These are phyloP conservation scores for Anomalospiza imberbis DNA, from an alignment of 2,797 vertebrate species.

Conservation along the genomic window DNA sequence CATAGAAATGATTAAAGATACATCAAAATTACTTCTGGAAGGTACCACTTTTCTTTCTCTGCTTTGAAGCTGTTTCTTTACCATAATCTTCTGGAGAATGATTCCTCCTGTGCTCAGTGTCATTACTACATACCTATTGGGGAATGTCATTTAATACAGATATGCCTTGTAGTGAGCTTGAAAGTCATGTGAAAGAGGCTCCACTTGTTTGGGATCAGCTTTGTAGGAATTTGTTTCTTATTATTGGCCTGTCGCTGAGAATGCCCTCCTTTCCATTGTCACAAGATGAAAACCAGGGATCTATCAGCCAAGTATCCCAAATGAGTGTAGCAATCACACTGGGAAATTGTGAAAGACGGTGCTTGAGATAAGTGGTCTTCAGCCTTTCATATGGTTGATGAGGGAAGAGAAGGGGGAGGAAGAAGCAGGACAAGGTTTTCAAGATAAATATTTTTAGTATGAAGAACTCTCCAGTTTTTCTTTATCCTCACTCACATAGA, in stretches of 20 bases:
- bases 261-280: slow-evolving; percentile 27
- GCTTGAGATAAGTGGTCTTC: slow-evolving; percentile 49
- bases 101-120: slow-evolving; percentile 24
- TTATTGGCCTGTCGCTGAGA: background rate
- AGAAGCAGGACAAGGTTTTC: background rate
- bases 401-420: background rate
- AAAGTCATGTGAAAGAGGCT: slow-evolving; percentile 21
- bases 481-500: background rate
- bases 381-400: slow-evolving; percentile 39
- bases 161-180: slow-evolving; percentile 4
- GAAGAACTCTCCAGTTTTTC: background rate
- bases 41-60: slow-evolving; percentile 13
- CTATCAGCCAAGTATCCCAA: slow-evolving; percentile 48
- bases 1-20: slow-evolving; percentile 58
- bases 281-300: slow-evolving; percentile 47
- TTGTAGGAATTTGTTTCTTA: slow-evolving; percentile 41
- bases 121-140: slow-evolving; percentile 27
- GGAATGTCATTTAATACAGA: background rate
- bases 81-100: slow-evolving; percentile 12
- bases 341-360: slow-evolving; percentile 35
- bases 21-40: slow-evolving; percentile 61
- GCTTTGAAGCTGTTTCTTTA: slow-evolving; percentile 53
- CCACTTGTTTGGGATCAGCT: slow-evolving; percentile 11
- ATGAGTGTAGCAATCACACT: slow-evolving; percentile 39
- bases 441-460: background rate